Evolutionary conservation across 1,140 invertebrate species (phyloP).

Genomic region (Vanessa tameamea): DNA sequence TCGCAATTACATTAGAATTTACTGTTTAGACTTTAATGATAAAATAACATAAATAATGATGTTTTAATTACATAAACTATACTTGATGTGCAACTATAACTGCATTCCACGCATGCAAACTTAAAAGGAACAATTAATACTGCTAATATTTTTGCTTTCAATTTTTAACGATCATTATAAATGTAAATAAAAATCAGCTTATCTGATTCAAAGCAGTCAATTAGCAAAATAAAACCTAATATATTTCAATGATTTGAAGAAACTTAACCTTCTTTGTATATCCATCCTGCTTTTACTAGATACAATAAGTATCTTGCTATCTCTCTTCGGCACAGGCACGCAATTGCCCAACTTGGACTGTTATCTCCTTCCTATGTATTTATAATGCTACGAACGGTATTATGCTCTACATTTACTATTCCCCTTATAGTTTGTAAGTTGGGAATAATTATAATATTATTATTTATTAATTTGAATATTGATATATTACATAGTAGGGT

Average conservation of each 20-base stretch:
- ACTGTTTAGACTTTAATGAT: too few relatives aligned
- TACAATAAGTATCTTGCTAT: constrained; percentile 37
- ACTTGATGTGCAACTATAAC: too few relatives aligned
- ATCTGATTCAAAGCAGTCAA: constrained; percentile 45
- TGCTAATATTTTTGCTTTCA: background rate
- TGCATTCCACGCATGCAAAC: too few relatives aligned
- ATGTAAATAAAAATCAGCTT: background rate
- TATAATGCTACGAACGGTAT: constrained; percentile 38
- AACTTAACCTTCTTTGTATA: constrained; percentile 56
- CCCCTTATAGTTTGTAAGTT: too few relatives aligned
- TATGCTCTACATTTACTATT: background rate
- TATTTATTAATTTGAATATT: too few relatives aligned
- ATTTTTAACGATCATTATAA: background rate
- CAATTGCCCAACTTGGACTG: constrained; percentile 64
- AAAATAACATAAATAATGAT: too few relatives aligned
- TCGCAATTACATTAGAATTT: too few relatives aligned
- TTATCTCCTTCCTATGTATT: constrained; percentile 65
- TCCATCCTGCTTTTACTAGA: constrained; percentile 36
- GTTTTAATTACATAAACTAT: too few relatives aligned
- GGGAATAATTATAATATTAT: too few relatives aligned
- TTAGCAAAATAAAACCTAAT: constrained; percentile 73
- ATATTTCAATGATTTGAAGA: constrained; percentile 69
- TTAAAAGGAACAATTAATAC: too few relatives aligned
- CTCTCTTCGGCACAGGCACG: constrained; percentile 48
- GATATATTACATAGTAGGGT: too few relatives aligned